Evolutionary conservation across 2,797 vertebrate species (phyloP), one percentile per base, ranked within the genome.

Genomic region (Melanitta fusca): DNA sequence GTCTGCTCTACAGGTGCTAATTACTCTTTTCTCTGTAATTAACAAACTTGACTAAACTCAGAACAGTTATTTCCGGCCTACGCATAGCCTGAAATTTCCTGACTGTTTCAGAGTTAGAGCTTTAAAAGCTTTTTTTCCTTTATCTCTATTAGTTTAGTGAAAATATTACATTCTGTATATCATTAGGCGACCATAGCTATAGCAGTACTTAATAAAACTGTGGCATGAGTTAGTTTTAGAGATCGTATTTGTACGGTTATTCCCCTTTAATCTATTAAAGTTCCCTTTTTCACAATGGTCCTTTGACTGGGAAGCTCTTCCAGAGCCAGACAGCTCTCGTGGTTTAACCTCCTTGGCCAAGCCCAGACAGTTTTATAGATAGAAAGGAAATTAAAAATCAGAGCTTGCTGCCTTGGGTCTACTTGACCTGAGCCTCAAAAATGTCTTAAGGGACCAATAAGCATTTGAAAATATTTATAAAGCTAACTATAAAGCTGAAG

Each of bases 191-290:
- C 86, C 66, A 47, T 5, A 36, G 43, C 82, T 69, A 0, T 8
- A 38, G 58, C 7, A 65, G 19, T 68, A 56, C 51, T 82, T 56
- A 11, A 70, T 89, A 82, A 62, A 86, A 66, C 28, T 36, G 14
- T 41, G 30, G 2, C 56, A 30, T 27, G 60, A 66, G 74, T 19
- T 70, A 13, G 62, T 62, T 58, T 62, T 24, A 41, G 64, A 80
- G 34, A 0, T 32, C 41, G 22, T 53, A 20, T 41, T 36, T 1
- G 0, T 8, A 2, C 0, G 2, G 6, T 61, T 60, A 74, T 57
- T 86, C 78, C 54, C 22, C 8, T 84, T 85, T 5, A 6, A 3
- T 62, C 81, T 64, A 16, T 43, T 69, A 11, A 79, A 70, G 47
- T 49, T 21, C 30, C 12, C 21, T 8, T 79, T 68, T 77, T 57